Evolutionary conservation across 2,888 invertebrate species (phyloP).

Genomic region (Drosophila kanekoi): DNA sequence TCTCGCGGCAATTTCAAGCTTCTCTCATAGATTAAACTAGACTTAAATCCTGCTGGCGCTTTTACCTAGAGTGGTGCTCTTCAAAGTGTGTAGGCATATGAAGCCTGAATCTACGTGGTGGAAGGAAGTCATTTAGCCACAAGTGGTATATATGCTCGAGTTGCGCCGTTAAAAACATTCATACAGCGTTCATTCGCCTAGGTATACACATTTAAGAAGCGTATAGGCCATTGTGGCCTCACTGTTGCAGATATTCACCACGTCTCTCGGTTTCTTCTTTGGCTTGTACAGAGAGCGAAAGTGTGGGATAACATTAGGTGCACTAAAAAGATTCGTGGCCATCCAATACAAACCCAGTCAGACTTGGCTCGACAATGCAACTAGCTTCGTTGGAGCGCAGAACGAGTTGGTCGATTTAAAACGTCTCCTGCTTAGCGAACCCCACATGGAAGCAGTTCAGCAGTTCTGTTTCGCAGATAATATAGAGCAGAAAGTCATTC

Average conservation of each 20-base stretch:
- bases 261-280: background rate
- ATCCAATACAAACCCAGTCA: background rate
- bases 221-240: background rate
- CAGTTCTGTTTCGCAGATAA: no score
- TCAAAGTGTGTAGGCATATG: no score
- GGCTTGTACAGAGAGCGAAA: background rate
- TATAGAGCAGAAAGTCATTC: slow-evolving; percentile 21
- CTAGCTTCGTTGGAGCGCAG: slow-evolving; percentile 23
- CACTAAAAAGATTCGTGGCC: background rate
- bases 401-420: slow-evolving; percentile 22
- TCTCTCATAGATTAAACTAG: no score
- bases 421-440: slow-evolving; percentile 13
- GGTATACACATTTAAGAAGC: background rate
- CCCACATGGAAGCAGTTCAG: slow-evolving; percentile 14
- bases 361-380: slow-evolving; percentile 25
- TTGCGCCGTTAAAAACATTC: background rate
- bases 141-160: no score
- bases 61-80: no score
- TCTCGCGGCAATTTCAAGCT: no score
- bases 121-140: no score
- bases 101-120: no score
- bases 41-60: no score
- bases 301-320: no score
- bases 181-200: background rate
- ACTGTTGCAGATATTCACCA: background rate